Evolutionary conservation across 30 jellyfish, hydroid and myxozoan genomes (phyloP), one percentile per base, ranked within the genome.

Genomic region (Clytia hemisphaerica): DNA sequence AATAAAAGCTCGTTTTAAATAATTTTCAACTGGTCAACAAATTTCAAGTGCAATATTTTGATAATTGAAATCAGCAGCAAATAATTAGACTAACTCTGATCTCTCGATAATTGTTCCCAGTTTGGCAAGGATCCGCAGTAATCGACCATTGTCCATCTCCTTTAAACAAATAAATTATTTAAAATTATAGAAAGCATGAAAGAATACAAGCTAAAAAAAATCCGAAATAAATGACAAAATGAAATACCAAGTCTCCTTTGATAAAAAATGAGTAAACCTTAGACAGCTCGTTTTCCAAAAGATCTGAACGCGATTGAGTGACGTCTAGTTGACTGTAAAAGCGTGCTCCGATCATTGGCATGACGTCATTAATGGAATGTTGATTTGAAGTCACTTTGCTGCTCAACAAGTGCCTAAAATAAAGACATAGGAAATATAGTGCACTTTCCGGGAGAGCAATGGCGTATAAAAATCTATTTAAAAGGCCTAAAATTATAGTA

Each of bases 271-370:
- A 7, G 15, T 6, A 22, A 19, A 85, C 96, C 96, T 85, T 85
- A 7, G 96, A 53, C 3, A 86, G 87, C 33, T 86, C 96, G 33
- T 73, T 65, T 57, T 86, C 96, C 47, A 86, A 42, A 31, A 80
- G 68, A 47, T 86, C 96, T 44, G 67, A 58, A 38, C 86, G 73
- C 16, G 92, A 85, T 67, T 86, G 96, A 33, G 90, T 61, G 24
- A 92, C 68, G 68, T 86, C 96, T 16, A 86, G 79, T 65, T 86
- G 96, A 66, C 89, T 79, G 78, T 86, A 86, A 61, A 86, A 86
- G 35, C 94, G 53, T 2, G 94, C 94, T 0, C 96, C 96, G 37
- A 86, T 86, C 48, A 86, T 84, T 1, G 96, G 96, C 94, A 86
- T 73, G 44, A 86, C 96, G 28, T 86, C 96, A 47, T 86, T 79